Conservation (phyloP, 2,888 invertebrate genomes). For the Trissolcus japonicus region DNA sequence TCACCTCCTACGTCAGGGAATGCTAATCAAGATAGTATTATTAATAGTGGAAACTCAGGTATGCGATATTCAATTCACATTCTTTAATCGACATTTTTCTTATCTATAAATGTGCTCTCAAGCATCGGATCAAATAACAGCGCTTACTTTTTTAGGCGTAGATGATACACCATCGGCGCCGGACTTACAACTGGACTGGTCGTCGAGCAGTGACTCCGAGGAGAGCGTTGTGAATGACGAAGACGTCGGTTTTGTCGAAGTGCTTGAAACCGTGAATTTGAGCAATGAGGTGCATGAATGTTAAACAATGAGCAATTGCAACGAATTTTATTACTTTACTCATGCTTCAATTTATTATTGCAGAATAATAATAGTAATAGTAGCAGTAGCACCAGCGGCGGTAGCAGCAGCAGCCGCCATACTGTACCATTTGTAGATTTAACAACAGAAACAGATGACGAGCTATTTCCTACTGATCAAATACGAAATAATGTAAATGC, state of each 20-base stretch:
- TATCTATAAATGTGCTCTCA: too few species aligned
- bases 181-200: constrained; percentile 87
- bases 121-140: too few species aligned
- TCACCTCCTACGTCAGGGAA: too few species aligned
- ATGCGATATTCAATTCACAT: too few species aligned
- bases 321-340: too few species aligned
- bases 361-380: constrained; percentile 20
- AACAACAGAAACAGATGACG: constrained; percentile 79
- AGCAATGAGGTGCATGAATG: constrained; percentile 62
- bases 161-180: constrained; percentile 81
- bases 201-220: constrained; percentile 79
- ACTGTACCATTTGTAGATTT: constrained; percentile 79
- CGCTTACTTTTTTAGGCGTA: constrained; percentile 58
- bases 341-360: too few species aligned
- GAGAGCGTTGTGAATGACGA: constrained; percentile 80
- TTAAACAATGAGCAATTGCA: too few species aligned
- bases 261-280: constrained; percentile 73
- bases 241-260: constrained; percentile 76
- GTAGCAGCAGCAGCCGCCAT: constrained; percentile 66
- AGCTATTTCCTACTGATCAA: constrained; percentile 64
- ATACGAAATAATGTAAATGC: constrained; percentile 9
- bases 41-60: too few species aligned
- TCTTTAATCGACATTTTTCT: too few species aligned
- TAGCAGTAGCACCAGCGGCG: background rate
- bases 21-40: too few species aligned